phyloP scores from a whole-genome alignment of 2,797 vertebrate species.

The Melopsittacus undulatus region DNA sequence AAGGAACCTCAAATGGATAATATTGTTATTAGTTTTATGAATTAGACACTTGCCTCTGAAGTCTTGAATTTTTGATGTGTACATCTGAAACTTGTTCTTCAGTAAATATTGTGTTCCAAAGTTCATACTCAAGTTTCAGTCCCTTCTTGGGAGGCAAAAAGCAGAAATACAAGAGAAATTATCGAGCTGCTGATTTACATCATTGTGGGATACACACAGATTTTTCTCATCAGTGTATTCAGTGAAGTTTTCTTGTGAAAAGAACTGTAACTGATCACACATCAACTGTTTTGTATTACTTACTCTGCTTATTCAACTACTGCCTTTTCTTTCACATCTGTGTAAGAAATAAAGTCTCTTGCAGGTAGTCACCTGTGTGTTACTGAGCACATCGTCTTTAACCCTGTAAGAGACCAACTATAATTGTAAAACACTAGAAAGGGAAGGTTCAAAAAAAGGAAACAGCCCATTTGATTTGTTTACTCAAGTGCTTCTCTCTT shows the following conservation, averaged over 20 bases:
- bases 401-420: not conserved
- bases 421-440: not conserved
- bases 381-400: not conserved
- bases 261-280: not conserved
- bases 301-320: not conserved
- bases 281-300: not conserved
- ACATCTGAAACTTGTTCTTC: not conserved
- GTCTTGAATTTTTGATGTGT: not conserved
- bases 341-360: constrained; percentile 44
- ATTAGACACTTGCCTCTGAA: not conserved
- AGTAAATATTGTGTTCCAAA: not conserved
- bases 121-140: not conserved
- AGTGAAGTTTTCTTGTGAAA: not conserved
- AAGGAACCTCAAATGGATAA: not conserved
- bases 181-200: constrained; percentile 7
- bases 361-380: not conserved
- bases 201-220: not conserved
- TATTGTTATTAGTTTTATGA: not conserved
- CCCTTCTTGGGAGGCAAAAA: not conserved
- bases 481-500: not conserved
- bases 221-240: not conserved
- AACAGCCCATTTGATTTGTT: not conserved
- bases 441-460: not conserved
- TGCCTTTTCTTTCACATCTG: not conserved
- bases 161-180: not conserved